Evolutionary conservation across 37 sponge, comb jelly and placozoan species (phyloP).

Genomic region (Petrosia ficiformis): DNA sequence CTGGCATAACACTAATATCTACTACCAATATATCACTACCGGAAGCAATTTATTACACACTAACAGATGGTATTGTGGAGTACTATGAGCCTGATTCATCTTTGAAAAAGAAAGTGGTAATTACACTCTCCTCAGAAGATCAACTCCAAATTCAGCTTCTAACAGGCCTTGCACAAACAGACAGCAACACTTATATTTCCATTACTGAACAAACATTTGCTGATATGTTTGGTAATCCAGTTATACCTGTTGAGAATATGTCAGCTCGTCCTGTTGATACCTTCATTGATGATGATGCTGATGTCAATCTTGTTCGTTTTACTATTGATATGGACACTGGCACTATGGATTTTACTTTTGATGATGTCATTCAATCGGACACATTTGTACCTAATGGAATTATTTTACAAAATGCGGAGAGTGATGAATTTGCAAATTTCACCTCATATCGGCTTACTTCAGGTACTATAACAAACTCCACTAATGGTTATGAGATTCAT

Average conservation of each 20-base stretch:
- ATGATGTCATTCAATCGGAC: constrained; percentile 48
- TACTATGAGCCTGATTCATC: constrained; percentile 44
- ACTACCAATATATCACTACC: constrained; percentile 17
- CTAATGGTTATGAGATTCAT: constrained; percentile 47
- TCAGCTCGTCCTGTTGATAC: constrained; percentile 25
- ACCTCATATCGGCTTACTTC: constrained; percentile 56
- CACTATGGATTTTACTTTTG: constrained; percentile 73
- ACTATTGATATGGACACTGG: constrained; percentile 82
- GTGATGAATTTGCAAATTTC: background rate
- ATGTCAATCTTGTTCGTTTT: constrained; percentile 37
- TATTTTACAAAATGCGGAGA: constrained; percentile 37
- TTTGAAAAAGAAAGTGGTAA: constrained; percentile 46
- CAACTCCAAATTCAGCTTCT: constrained; percentile 61
- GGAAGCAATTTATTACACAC: constrained; percentile 24
- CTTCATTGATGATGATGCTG: constrained; percentile 26
- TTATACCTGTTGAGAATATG: constrained; percentile 22
- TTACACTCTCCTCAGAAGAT: constrained; percentile 67
- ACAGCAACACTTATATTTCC: constrained; percentile 41
- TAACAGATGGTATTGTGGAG: constrained; percentile 58
- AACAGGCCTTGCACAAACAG: constrained; percentile 4
- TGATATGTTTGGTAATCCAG: constrained; percentile 77
- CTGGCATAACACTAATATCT: constrained; percentile 63
- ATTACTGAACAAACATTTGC: constrained; percentile 49
- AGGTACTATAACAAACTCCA: constrained; percentile 47
- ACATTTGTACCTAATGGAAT: constrained; percentile 60